Percentiles rank a stretch among this genome's conserved stretches.
These are phyloP conservation scores for Siphamia tubifer DNA, from an alignment of 2,113 vertebrate genomes.

Conservation along the genomic window DNA sequence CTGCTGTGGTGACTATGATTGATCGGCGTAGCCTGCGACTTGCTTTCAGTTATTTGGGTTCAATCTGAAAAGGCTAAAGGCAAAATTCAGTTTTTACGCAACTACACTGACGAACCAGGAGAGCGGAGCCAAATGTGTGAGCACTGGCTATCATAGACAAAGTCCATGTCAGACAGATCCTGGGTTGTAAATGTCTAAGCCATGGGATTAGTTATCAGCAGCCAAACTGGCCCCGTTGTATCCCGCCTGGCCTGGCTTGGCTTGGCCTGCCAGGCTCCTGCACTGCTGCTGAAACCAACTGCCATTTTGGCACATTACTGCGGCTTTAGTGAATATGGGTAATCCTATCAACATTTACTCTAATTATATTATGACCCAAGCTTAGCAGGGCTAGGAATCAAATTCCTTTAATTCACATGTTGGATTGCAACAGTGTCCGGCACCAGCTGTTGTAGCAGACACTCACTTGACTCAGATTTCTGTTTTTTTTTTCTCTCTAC, in stretches of 20 bases:
- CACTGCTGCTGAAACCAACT: constrained; percentile 57
- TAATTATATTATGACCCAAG: constrained; percentile 69
- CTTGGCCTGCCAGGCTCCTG: constrained; percentile 15
- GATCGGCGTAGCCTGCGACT: constrained; percentile 2
- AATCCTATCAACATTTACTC: constrained; percentile 70
- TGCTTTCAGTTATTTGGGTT: constrained; percentile 10
- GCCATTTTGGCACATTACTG: constrained; percentile 64
- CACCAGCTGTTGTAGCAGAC: constrained; percentile 52
- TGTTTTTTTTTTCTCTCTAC: constrained; percentile 11
- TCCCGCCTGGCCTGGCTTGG: constrained; percentile 15
- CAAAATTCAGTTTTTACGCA: background rate
- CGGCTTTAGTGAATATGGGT: constrained; percentile 54
- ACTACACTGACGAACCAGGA: background rate
- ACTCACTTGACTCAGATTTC: constrained; percentile 43
- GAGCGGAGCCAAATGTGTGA: constrained; percentile 24
- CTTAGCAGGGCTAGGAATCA: constrained; percentile 58
- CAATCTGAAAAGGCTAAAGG: background rate
- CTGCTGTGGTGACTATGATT: constrained; percentile 28
- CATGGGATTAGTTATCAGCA: constrained; percentile 49
- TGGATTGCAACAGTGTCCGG: constrained; percentile 44
- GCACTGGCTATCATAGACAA: constrained; percentile 11
- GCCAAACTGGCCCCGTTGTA: constrained; percentile 39
- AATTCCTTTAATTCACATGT: constrained; percentile 60
- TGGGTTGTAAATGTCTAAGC: constrained; percentile 52
- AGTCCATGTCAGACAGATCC: constrained; percentile 50